A percentile compares a stretch with the other conserved stretches of the same genome.
phyloP scores from a whole-genome alignment of 92 coral and sea anemone species.

The Phenganax marumi region DNA sequence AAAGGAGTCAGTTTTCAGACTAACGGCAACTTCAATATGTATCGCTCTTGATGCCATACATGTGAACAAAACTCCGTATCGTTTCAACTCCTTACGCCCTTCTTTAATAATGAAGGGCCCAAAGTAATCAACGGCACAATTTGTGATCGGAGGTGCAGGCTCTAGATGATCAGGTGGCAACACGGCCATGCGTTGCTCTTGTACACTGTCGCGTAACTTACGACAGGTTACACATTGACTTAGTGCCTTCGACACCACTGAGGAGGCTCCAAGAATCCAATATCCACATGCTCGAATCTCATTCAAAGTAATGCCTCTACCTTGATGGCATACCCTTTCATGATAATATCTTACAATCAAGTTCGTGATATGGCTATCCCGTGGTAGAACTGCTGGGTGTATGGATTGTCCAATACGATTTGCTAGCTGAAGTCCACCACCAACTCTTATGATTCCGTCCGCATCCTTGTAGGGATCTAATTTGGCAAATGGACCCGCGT shows the following conservation, averaged over 20 bases:
- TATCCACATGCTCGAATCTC: neutral
- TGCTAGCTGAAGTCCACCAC: constrained; percentile 27
- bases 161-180: too few relatives aligned
- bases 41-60: too few relatives aligned
- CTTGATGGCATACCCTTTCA: constrained; percentile 17
- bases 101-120: too few relatives aligned
- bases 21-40: constrained; percentile 13
- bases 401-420: neutral
- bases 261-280: neutral
- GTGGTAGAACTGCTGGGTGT: constrained; percentile 25
- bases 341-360: too few relatives aligned
- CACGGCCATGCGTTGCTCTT: constrained; percentile 13
- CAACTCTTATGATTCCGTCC: constrained; percentile 29
- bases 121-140: too few relatives aligned
- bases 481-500: too few relatives aligned
- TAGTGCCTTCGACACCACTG: too few relatives aligned
- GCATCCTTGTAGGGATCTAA: constrained; percentile 30
- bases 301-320: too few relatives aligned
- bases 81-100: too few relatives aligned
- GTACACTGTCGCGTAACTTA: constrained; percentile 5
- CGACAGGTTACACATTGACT: constrained; percentile 5
- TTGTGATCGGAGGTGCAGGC: too few relatives aligned
- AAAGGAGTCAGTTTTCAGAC: constrained; percentile 21
- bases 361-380: too few relatives aligned
- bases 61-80: too few relatives aligned